Evolutionary conservation across 2,888 invertebrate genomes (phyloP).

Genomic region (Cosmia pyralina): DNA sequence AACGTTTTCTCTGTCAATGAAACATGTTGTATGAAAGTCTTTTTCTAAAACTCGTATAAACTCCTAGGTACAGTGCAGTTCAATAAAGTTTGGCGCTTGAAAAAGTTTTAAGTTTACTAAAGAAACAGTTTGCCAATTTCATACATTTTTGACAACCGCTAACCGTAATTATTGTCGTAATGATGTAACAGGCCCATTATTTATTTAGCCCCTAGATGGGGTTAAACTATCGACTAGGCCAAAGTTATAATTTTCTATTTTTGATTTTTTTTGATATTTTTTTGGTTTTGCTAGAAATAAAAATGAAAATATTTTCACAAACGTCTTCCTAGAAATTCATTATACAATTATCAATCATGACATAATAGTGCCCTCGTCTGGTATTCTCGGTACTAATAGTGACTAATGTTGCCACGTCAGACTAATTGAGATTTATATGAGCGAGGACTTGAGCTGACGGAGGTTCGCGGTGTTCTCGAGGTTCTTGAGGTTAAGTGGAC

Average conservation of each 20-base stretch:
- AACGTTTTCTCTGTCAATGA: no score
- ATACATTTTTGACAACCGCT: no score
- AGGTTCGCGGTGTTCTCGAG: constrained; percentile 30
- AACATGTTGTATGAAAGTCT: no score
- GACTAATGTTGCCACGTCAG: constrained; percentile 63
- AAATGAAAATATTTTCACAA: neutral
- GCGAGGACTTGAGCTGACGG: constrained; percentile 39
- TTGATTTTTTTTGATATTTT: no score
- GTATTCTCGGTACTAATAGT: constrained; percentile 54
- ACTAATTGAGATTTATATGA: constrained; percentile 65
- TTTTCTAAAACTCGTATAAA: no score
- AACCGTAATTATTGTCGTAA: no score
- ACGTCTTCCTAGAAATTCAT: neutral
- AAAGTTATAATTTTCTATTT: neutral
- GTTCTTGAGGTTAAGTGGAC: constrained; percentile 52
- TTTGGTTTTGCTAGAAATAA: neutral
- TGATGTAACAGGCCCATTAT: neutral
- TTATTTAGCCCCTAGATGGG: neutral
- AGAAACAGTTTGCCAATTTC: no score
- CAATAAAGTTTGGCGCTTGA: no score
- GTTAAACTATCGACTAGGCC: neutral
- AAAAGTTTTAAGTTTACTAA: no score
- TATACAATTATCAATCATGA: constrained; percentile 61
- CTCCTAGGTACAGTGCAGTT: no score
- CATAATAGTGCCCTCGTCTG: constrained; percentile 30